These are phyloP conservation scores for Microctonus hyperodae DNA, from an alignment of 2,888 invertebrate genomes.

Conservation along the genomic window DNA sequence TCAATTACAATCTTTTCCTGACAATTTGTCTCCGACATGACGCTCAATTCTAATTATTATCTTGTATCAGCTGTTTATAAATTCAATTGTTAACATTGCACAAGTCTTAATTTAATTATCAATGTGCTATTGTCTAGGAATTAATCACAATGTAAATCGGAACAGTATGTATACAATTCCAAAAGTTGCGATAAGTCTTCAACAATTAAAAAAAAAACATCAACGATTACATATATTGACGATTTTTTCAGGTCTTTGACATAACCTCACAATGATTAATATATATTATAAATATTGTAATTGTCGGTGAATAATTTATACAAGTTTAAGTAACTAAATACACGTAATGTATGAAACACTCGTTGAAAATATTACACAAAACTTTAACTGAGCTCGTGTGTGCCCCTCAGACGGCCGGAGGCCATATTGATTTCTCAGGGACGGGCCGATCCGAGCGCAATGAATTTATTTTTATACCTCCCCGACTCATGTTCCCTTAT, in stretches of 20 bases:
- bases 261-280: neutral
- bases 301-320: neutral
- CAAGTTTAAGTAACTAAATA: constrained; percentile 1
- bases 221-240: neutral
- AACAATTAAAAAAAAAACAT: neutral
- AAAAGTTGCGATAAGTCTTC: neutral
- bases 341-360: neutral
- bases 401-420: constrained; percentile 43
- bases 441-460: constrained; percentile 41
- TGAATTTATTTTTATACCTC: constrained; percentile 32
- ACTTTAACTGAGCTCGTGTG: constrained; percentile 38
- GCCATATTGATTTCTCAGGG: constrained; percentile 51
- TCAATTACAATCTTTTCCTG: constrained; percentile 47
- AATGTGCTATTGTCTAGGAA: neutral
- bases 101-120: neutral
- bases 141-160: neutral
- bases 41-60: neutral
- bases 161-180: neutral
- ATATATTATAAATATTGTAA: neutral
- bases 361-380: constrained; percentile 25
- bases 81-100: neutral
- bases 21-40: constrained; percentile 26
- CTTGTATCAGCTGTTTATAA: neutral
- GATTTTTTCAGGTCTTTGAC: neutral
- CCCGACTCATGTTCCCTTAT: neutral